Base-by-base conservation (phyloP, 1,140 invertebrate species). In the Hyles vespertilio region DNA sequence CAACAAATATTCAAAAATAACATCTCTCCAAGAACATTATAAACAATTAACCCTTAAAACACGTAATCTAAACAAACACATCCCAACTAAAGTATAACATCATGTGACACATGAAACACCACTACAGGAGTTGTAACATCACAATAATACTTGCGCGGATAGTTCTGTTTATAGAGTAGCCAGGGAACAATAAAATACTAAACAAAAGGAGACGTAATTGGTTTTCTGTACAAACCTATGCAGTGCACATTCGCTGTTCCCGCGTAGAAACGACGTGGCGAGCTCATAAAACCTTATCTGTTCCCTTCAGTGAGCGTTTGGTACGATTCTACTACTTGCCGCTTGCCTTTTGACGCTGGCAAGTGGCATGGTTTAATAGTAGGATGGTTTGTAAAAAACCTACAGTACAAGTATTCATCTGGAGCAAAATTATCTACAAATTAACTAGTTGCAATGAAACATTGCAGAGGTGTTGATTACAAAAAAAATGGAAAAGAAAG, bases 281-380 rank as follows among this genome's bases (percentile, higher is more conserved):
- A 77, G 77, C 81, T 84, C 84, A 84, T 88, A 88, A 88, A 88
- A 86, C 77, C 83, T 86, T 88, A 88, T 88, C 84, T 86, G 77
- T 79, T 70, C 82, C 74, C 80, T 77, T 74, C 50, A 59, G 51
- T 77, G 62, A 55, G 69, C 72, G 69, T 79, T 83, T 67, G n/a
- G n/a, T 46, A 63, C 67, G 66, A 33, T 34, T 36, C 8, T 48
- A 11, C 32, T 47, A 61, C 63, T 65, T 61, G 59, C 59, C 22
- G 10, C 10, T 45, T 4, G 12, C n/a, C 12, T 46, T 12, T 22
- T 32, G 7, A 5, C 6, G 8, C 10, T 40, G 43, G 53, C 59
- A 32, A 61, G 59, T 61, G 5, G 40, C 2, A 2, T n/a, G 22
- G 48, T 40, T 40, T 40, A 40, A 8, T 40, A 5, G 36, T 0